Evolutionary conservation across 1,140 invertebrate species (phyloP).

Genomic region (Globodera rostochiensis): DNA sequence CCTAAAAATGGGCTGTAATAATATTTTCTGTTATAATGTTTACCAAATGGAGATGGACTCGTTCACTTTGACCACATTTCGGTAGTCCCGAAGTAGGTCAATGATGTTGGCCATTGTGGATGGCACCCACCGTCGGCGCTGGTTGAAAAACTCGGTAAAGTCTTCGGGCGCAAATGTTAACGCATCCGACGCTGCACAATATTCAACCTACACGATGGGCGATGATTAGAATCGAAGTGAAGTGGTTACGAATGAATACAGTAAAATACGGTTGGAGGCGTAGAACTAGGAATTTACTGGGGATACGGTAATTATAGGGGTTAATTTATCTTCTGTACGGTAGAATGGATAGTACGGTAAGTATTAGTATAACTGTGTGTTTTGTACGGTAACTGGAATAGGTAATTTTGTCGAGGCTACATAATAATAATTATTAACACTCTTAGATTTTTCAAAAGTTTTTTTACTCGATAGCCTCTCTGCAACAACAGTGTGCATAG

Average conservation of each 20-base stretch:
- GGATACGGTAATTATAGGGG: too few species aligned
- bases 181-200: constrained; percentile 74
- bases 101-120: constrained; percentile 75
- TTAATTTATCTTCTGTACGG: too few species aligned
- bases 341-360: too few species aligned
- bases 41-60: constrained; percentile 72
- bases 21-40: constrained; percentile 43
- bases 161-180: constrained; percentile 73
- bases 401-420: too few species aligned
- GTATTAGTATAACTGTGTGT: too few species aligned
- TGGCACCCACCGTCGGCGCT: constrained; percentile 73
- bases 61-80: constrained; percentile 70
- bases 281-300: too few species aligned
- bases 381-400: too few species aligned
- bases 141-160: constrained; percentile 73
- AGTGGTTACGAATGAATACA: background rate
- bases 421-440: too few species aligned
- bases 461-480: constrained; percentile 69
- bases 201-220: constrained; percentile 68
- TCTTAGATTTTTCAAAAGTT: background rate
- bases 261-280: background rate
- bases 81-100: constrained; percentile 71
- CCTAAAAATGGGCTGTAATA: constrained; percentile 29
- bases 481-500: constrained; percentile 73
- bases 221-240: background rate